A percentile compares a stretch with the other conserved stretches of the same genome.
Evolutionary conservation across 2,113 vertebrate species (phyloP).

Genomic region (Potamarius usumacintae): DNA sequence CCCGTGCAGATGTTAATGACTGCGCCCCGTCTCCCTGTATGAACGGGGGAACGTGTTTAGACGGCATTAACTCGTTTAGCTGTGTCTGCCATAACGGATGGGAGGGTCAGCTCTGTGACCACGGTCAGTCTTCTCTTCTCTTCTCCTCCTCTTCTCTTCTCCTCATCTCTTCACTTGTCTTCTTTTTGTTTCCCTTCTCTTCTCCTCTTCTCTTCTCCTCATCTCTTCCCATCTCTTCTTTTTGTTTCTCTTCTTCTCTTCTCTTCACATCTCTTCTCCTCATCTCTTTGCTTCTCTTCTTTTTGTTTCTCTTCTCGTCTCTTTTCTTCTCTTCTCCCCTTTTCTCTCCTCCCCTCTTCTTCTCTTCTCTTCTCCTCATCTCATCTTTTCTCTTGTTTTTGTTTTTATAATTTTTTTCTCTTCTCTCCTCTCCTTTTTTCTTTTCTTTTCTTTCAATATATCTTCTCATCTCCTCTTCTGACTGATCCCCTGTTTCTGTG

Average conservation of each 20-base stretch:
- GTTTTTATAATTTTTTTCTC: neutral
- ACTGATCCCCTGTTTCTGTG: neutral
- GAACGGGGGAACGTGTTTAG: slow-evolving; percentile 91
- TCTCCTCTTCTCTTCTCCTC: too few species aligned
- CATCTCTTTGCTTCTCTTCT: too few species aligned
- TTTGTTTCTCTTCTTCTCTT: neutral
- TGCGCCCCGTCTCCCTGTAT: slow-evolving; percentile 83
- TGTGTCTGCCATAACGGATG: slow-evolving; percentile 92
- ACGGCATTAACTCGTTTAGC: slow-evolving; percentile 85
- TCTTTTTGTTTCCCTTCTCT: slow-evolving; percentile 1
- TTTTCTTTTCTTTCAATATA: neutral
- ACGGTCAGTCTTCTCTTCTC: slow-evolving; percentile 72
- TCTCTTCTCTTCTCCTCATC: slow-evolving; percentile 10
- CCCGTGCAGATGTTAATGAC: slow-evolving; percentile 86
- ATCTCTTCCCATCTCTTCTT: neutral
- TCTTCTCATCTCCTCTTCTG: neutral
- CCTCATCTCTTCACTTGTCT: too few species aligned
- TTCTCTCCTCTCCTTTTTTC: too few species aligned
- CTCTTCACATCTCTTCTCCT: too few species aligned
- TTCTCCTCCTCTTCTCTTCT: neutral
- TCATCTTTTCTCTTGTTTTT: too few species aligned
- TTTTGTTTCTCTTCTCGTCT: too few species aligned
- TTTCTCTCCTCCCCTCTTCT: slow-evolving; percentile 4
- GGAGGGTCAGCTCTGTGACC: slow-evolving; percentile 87
- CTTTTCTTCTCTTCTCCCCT: neutral